Conservation (phyloP, 2,888 invertebrate genomes). For the Drosophila anceps region DNA sequence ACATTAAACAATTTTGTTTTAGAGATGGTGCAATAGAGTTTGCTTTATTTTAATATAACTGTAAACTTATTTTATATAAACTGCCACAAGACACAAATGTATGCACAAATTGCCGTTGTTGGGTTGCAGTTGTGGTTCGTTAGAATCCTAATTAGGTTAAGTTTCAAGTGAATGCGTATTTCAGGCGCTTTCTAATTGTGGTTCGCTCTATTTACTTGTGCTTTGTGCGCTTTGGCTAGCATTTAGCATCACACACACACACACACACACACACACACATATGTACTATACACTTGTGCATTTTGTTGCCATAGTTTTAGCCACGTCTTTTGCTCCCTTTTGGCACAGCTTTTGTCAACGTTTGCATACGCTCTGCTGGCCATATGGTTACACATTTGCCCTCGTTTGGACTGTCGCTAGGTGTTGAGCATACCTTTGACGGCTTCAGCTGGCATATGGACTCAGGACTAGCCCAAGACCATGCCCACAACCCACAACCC, state of each 20-base stretch:
- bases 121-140: neutral
- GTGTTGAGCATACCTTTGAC: conserved; percentile 4
- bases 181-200: neutral
- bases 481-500: conserved; percentile 5
- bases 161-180: conserved; percentile 11
- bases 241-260: neutral
- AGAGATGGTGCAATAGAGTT: neutral
- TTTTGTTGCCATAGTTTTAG: conserved; percentile 5
- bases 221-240: conserved; percentile 14
- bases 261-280: neutral
- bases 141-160: neutral
- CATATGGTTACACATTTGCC: conserved; percentile 38
- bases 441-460: neutral
- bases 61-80: neutral
- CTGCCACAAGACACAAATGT: neutral
- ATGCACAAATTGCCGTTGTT: neutral
- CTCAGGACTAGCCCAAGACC: neutral
- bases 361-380: conserved; percentile 33
- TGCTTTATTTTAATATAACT: neutral
- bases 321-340: neutral
- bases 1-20: neutral
- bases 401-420: conserved; percentile 19
- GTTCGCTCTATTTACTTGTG: conserved; percentile 5
- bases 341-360: conserved; percentile 13
- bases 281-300: neutral